Evolutionary conservation across 2,888 invertebrate genomes (phyloP), one percentile per base, ranked within the genome.

Genomic region (Eilema depressum): DNA sequence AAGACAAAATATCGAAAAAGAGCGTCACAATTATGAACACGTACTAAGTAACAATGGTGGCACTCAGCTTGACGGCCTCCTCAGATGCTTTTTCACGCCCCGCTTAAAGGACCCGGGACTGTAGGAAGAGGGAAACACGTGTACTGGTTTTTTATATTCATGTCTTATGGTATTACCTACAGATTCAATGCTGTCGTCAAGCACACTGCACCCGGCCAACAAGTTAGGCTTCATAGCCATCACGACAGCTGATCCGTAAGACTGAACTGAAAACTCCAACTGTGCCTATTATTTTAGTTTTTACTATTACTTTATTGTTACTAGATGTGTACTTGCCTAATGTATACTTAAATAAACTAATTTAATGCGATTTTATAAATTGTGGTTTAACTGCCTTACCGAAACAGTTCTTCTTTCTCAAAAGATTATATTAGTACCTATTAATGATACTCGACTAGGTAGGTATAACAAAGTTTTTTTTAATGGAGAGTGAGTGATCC

Each of bases 131-230:
- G n/a, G n/a, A n/a, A n/a, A n/a, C n/a, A n/a, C n/a, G n/a, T n/a
- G n/a, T n/a, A n/a, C n/a, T n/a, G n/a, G 25, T 71, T 60, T 37
- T 47, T 66, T 37, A 62, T 62, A 64, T 30, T n/a, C n/a, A 20
- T 30, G 12, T n/a, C 11, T 12, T n/a, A 7, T 26, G 25, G 1
- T 57, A 30, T 85, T 82, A n/a, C n/a, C n/a, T n/a, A 23, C 87
- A 96, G 96, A 75, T 96, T 96, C 84, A 96, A 95, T 80, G 96
- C 96, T 1, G 90, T 96, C 3, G 96, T 96, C 10, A 96, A 96
- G 77, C 96, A 96, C 77, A 91, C 95, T 7, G 95, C 94, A 0
- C 95, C 95, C 10, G 89, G 91, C 10, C 94, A 94, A 30, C 93
- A 92, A 53, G 92, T 91, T 2, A 91, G 93, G 41, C 90, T 91